Base-by-base conservation (phyloP, 2,797 vertebrate species). In the Sebastes kiyomatsui region DNA sequence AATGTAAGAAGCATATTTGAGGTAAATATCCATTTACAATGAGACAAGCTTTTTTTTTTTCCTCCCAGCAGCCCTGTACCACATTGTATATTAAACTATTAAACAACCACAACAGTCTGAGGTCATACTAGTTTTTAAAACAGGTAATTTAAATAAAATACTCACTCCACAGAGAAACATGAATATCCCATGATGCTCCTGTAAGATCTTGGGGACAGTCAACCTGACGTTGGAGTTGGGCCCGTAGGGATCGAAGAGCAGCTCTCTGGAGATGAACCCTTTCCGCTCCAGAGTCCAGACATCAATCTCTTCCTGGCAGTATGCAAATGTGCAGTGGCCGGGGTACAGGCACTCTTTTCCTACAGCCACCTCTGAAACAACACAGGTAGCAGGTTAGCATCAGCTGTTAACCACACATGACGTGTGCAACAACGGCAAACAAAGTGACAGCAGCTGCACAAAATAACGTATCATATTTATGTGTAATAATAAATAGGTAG, bases 291-390 rank as follows among this genome's bases (percentile, higher is more conserved):
- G 87, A 0, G 97, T 98, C 99, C 99, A 99, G 74, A 99, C 96
- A 2, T 99, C 99, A 14, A 99, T 99, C 95, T 99, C 99, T 86
- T 99, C 99, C 80, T 99, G 98, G 92, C 97, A 99, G 74, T 99
- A 99, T 0, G 98, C 98, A 90, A 99, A 99, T 0, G 98, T 99
- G 92, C 99, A 99, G 35, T 98, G 97, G 33, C 98, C 98, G 4
- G 97, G 97, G 25, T 99, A 99, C 46, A 97, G 90, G 85, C 99
- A 99, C 1, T 97, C 98, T 65, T 97, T 97, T 52, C 98, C 98
- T 16, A 96, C 96, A 72, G 97, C 96, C 81, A 99, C 98, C 94
- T 99, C 99, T 99, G 91, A 59, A 91, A 89, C 66, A 59, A 52
- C 66, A 81, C 67, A 25, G n/a, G 27, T 6, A 16, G 80, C 46